Evolutionary conservation across 2,888 invertebrate genomes (phyloP), one percentile per base, ranked within the genome.

Genomic region (Diaphora mendica): DNA sequence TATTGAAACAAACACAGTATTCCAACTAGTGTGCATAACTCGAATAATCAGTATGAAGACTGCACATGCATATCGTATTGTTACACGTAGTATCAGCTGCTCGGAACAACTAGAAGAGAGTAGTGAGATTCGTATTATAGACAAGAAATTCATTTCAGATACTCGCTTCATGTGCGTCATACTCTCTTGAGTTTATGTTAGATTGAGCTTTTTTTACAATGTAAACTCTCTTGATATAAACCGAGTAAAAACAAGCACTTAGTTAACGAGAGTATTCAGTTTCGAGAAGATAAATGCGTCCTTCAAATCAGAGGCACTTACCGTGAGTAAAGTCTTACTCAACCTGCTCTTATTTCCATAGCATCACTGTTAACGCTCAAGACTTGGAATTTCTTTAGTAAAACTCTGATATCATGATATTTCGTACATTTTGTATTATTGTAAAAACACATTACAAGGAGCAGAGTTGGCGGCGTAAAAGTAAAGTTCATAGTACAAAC

Each of bases 41-140:
- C 9, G 55, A 55, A n/a, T 59, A 55, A 69, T 30, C 17, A n/a
- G 39, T 65, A 51, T 55, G 33, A 30, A 30, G 69, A 44, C 51
- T 65, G 65, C 42, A n/a, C 69, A 69, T 33, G 73, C 69, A 42
- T 65, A 65, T 68, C 68, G 55, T 65, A 44, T 51, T 64, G 44
- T 68, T 64, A 26, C 44, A 11, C 15, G 42, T 26, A 64, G 64
- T 64, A 68, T 59, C 55, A 65, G 64, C 64, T 68, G 68, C 17
- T 51, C 13, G 59, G 0, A 48, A 5, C 33, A 26, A 15, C 20
- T 59, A n/a, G 26, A 1, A 64, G n/a, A 55, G 39, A 26, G 33
- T 39, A 23, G 42, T 64, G 11, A 23, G 0, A 70, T 39, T n/a
- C n/a, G 64, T 13, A 23, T 26, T n/a, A n/a, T 64, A 13, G 11